phyloP scores from a whole-genome alignment of 2,113 vertebrate species.

The pig (Sus scrofa) region DNA sequence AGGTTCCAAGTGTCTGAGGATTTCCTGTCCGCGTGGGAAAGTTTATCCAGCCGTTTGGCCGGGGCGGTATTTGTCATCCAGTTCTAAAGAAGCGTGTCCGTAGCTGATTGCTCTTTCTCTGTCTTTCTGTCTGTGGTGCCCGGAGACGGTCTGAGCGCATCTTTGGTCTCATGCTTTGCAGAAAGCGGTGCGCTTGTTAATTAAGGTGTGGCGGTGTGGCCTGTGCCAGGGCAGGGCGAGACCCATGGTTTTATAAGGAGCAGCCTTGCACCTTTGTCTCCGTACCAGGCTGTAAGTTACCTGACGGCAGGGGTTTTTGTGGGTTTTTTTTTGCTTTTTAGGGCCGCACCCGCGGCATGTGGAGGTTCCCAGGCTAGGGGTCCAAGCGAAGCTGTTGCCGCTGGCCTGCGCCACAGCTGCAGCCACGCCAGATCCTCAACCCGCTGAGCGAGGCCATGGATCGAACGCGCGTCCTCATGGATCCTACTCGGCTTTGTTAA shows the following conservation, averaged over 20 bases:
- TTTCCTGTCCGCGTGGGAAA: slow-evolving; percentile 45
- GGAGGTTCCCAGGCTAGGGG: too few relatives aligned
- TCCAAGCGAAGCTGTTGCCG: too few relatives aligned
- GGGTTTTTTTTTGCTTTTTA: too few relatives aligned
- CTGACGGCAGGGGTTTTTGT: too few relatives aligned
- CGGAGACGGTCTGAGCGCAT: neutral
- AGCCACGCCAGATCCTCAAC: too few relatives aligned
- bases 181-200: neutral
- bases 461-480: too few relatives aligned
- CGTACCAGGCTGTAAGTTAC: neutral
- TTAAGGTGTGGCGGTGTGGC: slow-evolving; percentile 34
- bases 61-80: neutral
- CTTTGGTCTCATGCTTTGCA: neutral
- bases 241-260: neutral
- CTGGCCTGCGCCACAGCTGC: too few relatives aligned
- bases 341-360: too few relatives aligned
- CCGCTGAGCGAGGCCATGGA: too few relatives aligned
- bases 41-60: slow-evolving; percentile 42
- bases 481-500: too few relatives aligned
- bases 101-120: slow-evolving; percentile 24
- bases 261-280: slow-evolving; percentile 26
- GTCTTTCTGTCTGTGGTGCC: slow-evolving; percentile 22
- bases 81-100: slow-evolving; percentile 33
- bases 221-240: neutral
- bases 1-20: slow-evolving; percentile 46